Evolutionary conservation across 2,888 invertebrate genomes (phyloP).

Genomic region (Dryobota labecula): DNA sequence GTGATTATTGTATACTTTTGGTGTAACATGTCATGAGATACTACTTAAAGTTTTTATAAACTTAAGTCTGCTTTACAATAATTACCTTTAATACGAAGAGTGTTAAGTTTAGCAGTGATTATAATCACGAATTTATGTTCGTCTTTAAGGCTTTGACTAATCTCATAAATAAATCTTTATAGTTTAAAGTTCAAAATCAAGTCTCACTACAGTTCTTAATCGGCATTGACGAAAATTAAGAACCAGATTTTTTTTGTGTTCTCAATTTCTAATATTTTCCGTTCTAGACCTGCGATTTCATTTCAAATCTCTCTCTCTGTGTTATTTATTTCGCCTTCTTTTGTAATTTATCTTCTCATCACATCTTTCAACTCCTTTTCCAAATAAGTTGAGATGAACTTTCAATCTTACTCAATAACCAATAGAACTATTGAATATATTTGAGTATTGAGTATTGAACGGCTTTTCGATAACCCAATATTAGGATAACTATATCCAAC

Average conservation of each 20-base stretch:
- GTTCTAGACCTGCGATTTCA: too few relatives aligned
- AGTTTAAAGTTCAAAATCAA: neutral
- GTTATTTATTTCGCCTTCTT: neutral
- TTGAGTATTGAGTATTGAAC: too few relatives aligned
- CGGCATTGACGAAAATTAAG: neutral
- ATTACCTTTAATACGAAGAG: constrained; percentile 4
- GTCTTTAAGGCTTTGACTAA: neutral
- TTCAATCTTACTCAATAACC: neutral
- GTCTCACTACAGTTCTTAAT: neutral
- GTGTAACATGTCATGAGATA: neutral
- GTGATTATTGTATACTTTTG: neutral
- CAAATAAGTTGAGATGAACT: constrained; percentile 6
- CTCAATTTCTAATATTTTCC: neutral
- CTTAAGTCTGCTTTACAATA: neutral
- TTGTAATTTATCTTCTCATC: neutral
- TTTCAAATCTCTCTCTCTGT: neutral
- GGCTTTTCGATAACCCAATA: neutral
- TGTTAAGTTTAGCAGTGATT: neutral
- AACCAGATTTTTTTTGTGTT: constrained; percentile 8
- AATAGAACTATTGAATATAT: too few relatives aligned
- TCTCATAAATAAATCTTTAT: too few relatives aligned
- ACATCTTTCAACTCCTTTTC: neutral
- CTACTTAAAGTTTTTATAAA: neutral
- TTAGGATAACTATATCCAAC: neutral
- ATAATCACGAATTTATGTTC: constrained; percentile 6